phyloP scores from a whole-genome alignment of 2,888 invertebrate genomes.

The Latrodectus hesperus region DNA sequence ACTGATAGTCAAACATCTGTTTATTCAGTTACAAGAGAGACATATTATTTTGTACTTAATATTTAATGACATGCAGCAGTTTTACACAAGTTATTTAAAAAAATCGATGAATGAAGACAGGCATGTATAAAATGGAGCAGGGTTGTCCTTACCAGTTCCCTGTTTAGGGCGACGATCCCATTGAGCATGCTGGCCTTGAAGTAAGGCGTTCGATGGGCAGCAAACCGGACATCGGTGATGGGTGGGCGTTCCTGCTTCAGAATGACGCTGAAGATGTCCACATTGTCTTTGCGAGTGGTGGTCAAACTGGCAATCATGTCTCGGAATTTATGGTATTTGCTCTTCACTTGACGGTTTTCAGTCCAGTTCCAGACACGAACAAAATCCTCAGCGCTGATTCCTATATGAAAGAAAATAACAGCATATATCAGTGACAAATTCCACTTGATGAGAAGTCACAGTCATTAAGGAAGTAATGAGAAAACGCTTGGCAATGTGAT shows the following conservation, averaged over 20 bases:
- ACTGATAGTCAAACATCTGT: too few species aligned
- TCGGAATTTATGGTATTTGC: conserved; percentile 91
- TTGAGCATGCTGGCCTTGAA: conserved; percentile 95
- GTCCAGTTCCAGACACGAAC: conserved; percentile 95
- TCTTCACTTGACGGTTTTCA: conserved; percentile 87
- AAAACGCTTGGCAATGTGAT: background rate
- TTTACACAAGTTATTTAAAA: too few species aligned
- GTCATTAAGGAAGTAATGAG: background rate
- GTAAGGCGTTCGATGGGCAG: conserved; percentile 96
- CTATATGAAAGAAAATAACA: conserved; percentile 74
- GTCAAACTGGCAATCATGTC: conserved; percentile 89
- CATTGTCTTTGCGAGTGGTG: conserved; percentile 89
- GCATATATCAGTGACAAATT: background rate
- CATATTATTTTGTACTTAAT: too few species aligned
- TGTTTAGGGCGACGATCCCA: conserved; percentile 93
- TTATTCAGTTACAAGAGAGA: too few species aligned
- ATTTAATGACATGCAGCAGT: too few species aligned
- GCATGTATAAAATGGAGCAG: too few species aligned
- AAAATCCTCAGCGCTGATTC: conserved; percentile 96
- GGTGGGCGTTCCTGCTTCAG: conserved; percentile 86
- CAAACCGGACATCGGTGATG: conserved; percentile 92
- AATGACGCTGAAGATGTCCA: conserved; percentile 97
- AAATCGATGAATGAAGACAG: too few species aligned
- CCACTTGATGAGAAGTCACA: background rate
- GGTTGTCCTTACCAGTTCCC: conserved; percentile 81